phyloP scores from a whole-genome alignment of 2,113 vertebrate species.

The Pyrgilauda ruficollis region DNA sequence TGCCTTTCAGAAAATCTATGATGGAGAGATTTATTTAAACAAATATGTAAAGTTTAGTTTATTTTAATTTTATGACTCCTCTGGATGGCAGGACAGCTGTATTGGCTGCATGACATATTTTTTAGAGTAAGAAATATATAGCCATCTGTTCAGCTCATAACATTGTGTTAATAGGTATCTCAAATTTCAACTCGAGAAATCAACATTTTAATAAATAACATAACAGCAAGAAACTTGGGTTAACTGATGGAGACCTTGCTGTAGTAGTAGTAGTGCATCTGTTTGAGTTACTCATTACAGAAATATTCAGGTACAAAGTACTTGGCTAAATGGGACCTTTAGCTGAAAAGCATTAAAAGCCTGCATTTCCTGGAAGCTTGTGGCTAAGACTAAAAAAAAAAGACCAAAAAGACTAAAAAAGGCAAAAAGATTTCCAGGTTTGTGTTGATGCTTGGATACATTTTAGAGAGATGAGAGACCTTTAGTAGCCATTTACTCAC shows the following conservation, averaged over 20 bases:
- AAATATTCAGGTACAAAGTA: background rate
- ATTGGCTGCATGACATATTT: background rate
- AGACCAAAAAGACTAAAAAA: background rate
- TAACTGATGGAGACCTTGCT: background rate
- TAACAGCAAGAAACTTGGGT: background rate
- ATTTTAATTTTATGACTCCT: background rate
- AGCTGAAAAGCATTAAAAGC: background rate
- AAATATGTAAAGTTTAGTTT: background rate
- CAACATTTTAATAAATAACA: conserved; percentile 15
- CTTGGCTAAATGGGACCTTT: background rate
- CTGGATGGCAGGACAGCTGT: conserved; percentile 19
- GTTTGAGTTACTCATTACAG: background rate
- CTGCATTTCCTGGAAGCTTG: background rate
- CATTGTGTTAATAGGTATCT: conserved; percentile 35
- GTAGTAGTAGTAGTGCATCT: background rate
- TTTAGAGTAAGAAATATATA: conserved; percentile 7
- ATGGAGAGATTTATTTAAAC: background rate
- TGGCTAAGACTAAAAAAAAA: background rate
- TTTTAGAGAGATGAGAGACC: background rate
- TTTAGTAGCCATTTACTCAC: background rate
- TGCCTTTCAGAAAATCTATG: background rate
- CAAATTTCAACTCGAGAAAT: conserved; percentile 51
- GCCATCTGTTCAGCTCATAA: conserved; percentile 39
- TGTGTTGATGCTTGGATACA: background rate
- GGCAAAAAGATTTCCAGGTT: background rate